A percentile compares a stretch with the other conserved stretches of the same genome.
phyloP scores from a whole-genome alignment of 2,888 invertebrate genomes.

The Thecocarcelia acutangulata region DNA sequence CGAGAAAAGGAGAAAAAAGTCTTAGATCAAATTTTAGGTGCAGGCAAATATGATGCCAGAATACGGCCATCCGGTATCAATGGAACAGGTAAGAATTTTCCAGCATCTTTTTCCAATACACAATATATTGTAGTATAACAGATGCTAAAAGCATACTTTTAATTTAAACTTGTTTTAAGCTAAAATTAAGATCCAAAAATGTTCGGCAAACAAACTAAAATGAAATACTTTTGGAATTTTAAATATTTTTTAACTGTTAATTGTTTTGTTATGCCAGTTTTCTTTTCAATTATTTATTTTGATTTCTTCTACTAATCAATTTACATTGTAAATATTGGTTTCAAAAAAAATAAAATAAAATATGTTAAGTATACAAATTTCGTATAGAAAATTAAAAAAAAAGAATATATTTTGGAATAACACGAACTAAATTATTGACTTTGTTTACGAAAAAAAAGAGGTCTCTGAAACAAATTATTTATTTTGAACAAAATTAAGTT shows the following conservation, averaged over 20 bases:
- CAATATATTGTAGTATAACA: too few species aligned
- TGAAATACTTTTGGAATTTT: not conserved
- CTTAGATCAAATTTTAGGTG: constrained; percentile 94
- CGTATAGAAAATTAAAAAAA: not conserved
- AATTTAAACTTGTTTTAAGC: constrained; percentile 32
- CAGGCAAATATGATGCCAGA: constrained; percentile 94
- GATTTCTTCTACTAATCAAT: constrained; percentile 8
- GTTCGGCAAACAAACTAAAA: too few species aligned
- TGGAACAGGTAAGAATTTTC: constrained; percentile 90
- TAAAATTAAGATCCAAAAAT: constrained; percentile 26
- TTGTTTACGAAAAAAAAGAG: constrained; percentile 8
- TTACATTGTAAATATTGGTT: constrained; percentile 54
- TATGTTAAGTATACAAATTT: constrained; percentile 29
- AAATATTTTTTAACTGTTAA: constrained; percentile 7
- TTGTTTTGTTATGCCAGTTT: constrained; percentile 9
- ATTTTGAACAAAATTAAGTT: constrained; percentile 38
- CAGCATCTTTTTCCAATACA: not conserved
- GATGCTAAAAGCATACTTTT: not conserved
- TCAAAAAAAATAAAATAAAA: constrained; percentile 1
- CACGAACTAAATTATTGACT: constrained; percentile 25
- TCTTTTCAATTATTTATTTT: constrained; percentile 14
- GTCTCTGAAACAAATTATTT: not conserved
- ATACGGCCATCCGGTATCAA: constrained; percentile 96
- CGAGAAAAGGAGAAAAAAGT: constrained; percentile 97
- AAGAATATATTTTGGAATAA: not conserved